These are phyloP conservation scores for Sphaerophoria taeniata DNA, from an alignment of 2,888 invertebrate genomes.

Conservation along the genomic window DNA sequence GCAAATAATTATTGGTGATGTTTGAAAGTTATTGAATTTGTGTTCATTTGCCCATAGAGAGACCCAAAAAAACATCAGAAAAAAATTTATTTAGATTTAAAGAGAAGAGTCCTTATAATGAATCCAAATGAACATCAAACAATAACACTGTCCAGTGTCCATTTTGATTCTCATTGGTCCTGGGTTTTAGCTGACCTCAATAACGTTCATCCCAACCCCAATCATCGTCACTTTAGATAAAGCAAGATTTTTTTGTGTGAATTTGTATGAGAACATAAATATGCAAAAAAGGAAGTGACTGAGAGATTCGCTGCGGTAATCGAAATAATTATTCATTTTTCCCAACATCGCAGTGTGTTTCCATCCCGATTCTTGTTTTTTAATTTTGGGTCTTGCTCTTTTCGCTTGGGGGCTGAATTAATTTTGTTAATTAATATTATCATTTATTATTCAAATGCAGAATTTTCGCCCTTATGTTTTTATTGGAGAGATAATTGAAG, in stretches of 20 bases:
- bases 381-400: not conserved
- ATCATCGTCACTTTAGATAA: slow-evolving; percentile 13
- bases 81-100: too few relatives aligned
- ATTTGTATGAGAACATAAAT: slow-evolving; percentile 5
- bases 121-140: too few relatives aligned
- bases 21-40: too few relatives aligned
- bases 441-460: slow-evolving; percentile 69
- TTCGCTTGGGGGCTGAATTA: slow-evolving; percentile 56
- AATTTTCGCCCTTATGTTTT: slow-evolving; percentile 45
- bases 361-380: not conserved
- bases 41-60: too few relatives aligned
- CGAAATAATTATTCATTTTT: slow-evolving; percentile 69
- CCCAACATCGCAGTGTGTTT: slow-evolving; percentile 5
- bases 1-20: too few relatives aligned
- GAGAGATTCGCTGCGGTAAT: slow-evolving; percentile 47
- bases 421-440: slow-evolving; percentile 70
- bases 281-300: slow-evolving; percentile 31
- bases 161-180: too few relatives aligned
- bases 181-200: not conserved
- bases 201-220: not conserved
- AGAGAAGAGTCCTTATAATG: too few relatives aligned
- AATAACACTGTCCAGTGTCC: too few relatives aligned
- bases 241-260: slow-evolving; percentile 13
- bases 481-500: slow-evolving; percentile 47
- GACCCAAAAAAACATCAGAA: too few relatives aligned